Evolutionary conservation across 1,140 invertebrate genomes (phyloP).

Genomic region (Drosophila arawakana): DNA sequence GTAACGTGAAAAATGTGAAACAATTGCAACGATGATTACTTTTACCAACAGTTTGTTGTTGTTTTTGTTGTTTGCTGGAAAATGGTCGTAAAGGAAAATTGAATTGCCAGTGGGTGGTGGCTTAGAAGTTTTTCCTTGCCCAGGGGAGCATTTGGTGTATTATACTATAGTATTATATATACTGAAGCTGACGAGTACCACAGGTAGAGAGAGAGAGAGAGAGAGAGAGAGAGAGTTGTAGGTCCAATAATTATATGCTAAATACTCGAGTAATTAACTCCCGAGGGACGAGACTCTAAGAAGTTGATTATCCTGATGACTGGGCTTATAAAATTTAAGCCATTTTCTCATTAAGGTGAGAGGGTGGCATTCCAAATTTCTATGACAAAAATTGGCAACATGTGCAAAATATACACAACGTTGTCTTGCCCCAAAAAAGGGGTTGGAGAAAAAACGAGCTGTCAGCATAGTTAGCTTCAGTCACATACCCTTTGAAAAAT

Average conservation of each 20-base stretch:
- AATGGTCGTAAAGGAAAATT: constrained; percentile 75
- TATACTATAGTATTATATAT: constrained; percentile 1
- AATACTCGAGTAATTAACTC: constrained; percentile 76
- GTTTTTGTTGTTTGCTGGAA: constrained; percentile 31
- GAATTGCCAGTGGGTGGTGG: constrained; percentile 69
- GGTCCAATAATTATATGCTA: constrained; percentile 76
- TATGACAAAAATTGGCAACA: constrained; percentile 42
- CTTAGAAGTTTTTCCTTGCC: constrained; percentile 23
- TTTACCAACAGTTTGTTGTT: constrained; percentile 65
- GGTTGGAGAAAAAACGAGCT: constrained; percentile 25
- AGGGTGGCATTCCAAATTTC: constrained; percentile 20
- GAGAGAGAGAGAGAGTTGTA: neutral
- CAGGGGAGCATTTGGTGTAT: constrained; percentile 39
- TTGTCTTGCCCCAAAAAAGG: constrained; percentile 11
- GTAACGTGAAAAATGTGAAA: constrained; percentile 76
- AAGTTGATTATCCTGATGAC: constrained; percentile 59
- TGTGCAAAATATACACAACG: constrained; percentile 57
- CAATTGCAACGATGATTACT: constrained; percentile 83
- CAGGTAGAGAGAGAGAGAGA: neutral
- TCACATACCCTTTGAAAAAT: constrained; percentile 1
- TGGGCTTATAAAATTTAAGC: constrained; percentile 38
- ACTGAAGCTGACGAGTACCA: neutral
- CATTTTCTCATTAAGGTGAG: constrained; percentile 10
- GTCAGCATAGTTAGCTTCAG: constrained; percentile 27
- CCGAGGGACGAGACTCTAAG: constrained; percentile 50